Conservation (phyloP, 2,113 vertebrate genomes). For the Canis aureus region DNA sequence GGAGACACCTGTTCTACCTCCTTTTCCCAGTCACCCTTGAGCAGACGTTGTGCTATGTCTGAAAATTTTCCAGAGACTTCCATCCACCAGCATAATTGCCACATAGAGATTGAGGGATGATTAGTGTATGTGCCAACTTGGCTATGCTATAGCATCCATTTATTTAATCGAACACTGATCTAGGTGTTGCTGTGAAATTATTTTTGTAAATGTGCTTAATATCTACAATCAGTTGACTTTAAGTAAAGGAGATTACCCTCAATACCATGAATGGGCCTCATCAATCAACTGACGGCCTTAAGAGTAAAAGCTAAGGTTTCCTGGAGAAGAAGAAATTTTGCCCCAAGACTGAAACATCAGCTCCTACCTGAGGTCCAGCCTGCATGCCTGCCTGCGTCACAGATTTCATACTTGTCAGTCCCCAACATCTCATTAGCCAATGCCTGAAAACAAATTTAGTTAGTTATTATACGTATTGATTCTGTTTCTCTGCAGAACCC, state of each 20-base stretch:
- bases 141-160: background rate
- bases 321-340: slow-evolving; percentile 25
- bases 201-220: slow-evolving; percentile 28
- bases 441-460: background rate
- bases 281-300: background rate
- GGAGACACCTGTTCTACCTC: background rate
- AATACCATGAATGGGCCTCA: background rate
- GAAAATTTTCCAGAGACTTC: slow-evolving; percentile 33
- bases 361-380: background rate
- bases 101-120: background rate
- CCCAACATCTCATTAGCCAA: background rate
- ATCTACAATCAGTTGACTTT: background rate
- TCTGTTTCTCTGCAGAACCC: slow-evolving; percentile 17
- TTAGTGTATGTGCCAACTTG: background rate
- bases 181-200: background rate
- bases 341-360: background rate
- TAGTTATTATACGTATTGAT: background rate
- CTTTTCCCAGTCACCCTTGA: background rate
- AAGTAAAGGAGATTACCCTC: slow-evolving; percentile 23
- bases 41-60: background rate
- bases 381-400: background rate
- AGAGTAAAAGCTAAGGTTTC: background rate
- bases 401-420: background rate
- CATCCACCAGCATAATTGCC: background rate
- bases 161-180: background rate